Evolutionary conservation across 2,797 vertebrate genomes (phyloP).

Genomic region (Micrastur ruficollis): DNA sequence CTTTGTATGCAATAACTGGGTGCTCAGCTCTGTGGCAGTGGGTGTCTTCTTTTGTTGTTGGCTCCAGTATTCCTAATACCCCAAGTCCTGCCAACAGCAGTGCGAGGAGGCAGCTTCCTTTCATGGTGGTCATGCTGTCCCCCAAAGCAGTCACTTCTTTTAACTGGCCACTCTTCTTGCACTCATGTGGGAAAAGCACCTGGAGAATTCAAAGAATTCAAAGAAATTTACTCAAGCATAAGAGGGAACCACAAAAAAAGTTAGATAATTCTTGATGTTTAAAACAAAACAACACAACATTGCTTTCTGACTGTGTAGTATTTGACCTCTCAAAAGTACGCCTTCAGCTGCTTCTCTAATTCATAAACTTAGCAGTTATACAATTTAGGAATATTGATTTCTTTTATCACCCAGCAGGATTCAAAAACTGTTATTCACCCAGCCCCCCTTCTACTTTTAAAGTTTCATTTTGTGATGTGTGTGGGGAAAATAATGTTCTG

Average conservation of each 20-base stretch:
- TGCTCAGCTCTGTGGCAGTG: slow-evolving; percentile 87
- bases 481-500: neutral
- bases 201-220: slow-evolving; percentile 62
- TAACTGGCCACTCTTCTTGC: slow-evolving; percentile 75
- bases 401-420: neutral
- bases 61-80: slow-evolving; percentile 76
- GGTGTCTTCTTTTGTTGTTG: slow-evolving; percentile 73
- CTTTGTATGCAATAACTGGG: slow-evolving; percentile 87
- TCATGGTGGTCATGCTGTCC: slow-evolving; percentile 80
- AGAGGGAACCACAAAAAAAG: neutral
- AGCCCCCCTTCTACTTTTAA: neutral
- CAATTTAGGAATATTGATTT: neutral
- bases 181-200: slow-evolving; percentile 81
- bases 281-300: neutral
- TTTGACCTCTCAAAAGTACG: neutral
- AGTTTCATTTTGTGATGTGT: neutral
- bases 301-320: neutral
- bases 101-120: slow-evolving; percentile 70
- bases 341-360: neutral
- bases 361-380: neutral
- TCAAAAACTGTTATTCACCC: neutral
- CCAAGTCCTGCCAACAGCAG: slow-evolving; percentile 85
- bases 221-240: neutral
- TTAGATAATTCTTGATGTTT: neutral
- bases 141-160: slow-evolving; percentile 75